These are phyloP conservation scores for Volucella bombylans DNA, from an alignment of 2,888 invertebrate genomes.

Conservation along the genomic window DNA sequence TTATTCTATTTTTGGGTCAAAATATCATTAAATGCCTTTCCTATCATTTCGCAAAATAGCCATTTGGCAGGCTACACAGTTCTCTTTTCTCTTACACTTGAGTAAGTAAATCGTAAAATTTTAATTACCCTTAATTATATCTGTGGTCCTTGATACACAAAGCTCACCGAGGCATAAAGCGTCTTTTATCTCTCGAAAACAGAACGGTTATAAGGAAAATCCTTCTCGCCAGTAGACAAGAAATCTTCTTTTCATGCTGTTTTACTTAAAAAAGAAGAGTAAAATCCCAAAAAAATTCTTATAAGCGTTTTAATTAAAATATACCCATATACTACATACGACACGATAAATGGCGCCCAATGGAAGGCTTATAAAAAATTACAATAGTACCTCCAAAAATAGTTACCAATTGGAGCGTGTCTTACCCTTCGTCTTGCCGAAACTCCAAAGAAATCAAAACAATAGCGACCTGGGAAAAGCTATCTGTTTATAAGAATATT, in stretches of 20 bases:
- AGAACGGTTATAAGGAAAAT: too few relatives aligned
- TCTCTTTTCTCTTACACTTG: slow-evolving; percentile 35
- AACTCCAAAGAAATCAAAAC: slow-evolving; percentile 13
- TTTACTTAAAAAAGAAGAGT: too few relatives aligned
- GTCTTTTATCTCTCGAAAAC: too few relatives aligned
- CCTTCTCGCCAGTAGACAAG: too few relatives aligned
- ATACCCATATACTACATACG: slow-evolving; percentile 16
- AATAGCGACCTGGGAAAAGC: too few relatives aligned
- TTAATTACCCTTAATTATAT: slow-evolving; percentile 47
- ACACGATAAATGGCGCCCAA: slow-evolving; percentile 44
- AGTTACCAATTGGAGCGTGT: slow-evolving; percentile 44
- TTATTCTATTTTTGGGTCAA: too few relatives aligned
- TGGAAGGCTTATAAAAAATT: slow-evolving; percentile 45
- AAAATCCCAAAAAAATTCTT: neutral
- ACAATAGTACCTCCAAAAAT: slow-evolving; percentile 42
- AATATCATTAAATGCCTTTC: too few relatives aligned
- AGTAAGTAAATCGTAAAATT: slow-evolving; percentile 67
- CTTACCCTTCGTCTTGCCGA: slow-evolving; percentile 15
- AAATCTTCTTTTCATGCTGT: neutral
- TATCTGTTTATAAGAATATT: too few relatives aligned
- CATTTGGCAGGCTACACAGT: too few relatives aligned
- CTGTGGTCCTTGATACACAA: slow-evolving; percentile 6
- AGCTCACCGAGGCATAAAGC: neutral
- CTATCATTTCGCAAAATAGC: too few relatives aligned
- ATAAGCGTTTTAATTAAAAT: too few relatives aligned